Percentiles rank a stretch among this genome's conserved stretches.
Conservation (phyloP, 2,113 vertebrate species). For the Azemiops feae region DNA sequence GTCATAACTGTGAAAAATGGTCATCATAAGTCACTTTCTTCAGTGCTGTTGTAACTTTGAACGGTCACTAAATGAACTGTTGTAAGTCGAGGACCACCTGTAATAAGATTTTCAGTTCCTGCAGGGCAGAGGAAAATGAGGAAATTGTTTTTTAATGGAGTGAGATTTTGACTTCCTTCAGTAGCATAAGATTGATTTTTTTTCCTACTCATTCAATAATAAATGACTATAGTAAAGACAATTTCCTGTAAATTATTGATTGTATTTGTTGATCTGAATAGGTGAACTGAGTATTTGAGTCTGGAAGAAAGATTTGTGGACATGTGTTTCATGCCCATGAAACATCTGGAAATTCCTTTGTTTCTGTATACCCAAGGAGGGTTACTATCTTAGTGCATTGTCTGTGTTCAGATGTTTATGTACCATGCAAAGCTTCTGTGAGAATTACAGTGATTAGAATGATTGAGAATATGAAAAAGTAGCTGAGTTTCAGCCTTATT, state of each 20-base stretch:
- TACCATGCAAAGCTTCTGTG: neutral
- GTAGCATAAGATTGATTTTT: neutral
- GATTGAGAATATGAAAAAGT: neutral
- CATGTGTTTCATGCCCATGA: neutral
- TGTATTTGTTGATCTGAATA: neutral
- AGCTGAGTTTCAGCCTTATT: neutral
- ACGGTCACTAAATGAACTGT: no score
- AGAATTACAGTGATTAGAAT: neutral
- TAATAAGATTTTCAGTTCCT: neutral
- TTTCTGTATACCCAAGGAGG: neutral
- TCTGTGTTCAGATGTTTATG: neutral
- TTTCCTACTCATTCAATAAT: neutral
- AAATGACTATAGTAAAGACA: neutral
- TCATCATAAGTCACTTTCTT: no score
- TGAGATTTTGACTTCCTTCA: neutral
- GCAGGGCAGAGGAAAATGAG: neutral
- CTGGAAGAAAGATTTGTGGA: neutral
- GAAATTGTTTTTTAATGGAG: neutral
- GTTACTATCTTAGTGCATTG: neutral
- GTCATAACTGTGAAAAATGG: no score
- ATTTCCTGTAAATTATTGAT: constrained; percentile 8
- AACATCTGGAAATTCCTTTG: neutral
- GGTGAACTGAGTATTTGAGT: neutral
- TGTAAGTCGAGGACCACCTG: neutral
- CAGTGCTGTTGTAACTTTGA: no score